phyloP scores from a whole-genome alignment of 1,140 invertebrate species.

The Ylistrum balloti region DNA sequence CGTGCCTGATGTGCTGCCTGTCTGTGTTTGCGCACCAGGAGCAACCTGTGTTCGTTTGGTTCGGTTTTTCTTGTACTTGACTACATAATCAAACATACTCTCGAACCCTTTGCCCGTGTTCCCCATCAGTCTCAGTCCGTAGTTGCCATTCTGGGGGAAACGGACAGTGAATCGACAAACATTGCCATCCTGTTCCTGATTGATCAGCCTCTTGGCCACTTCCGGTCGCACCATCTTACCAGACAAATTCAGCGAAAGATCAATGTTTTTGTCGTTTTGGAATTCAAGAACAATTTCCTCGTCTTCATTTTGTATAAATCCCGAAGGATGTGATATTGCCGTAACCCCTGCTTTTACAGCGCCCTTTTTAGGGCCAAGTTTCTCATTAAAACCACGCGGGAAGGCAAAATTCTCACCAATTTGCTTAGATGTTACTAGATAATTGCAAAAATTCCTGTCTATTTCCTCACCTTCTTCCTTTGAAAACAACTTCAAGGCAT shows the following conservation, averaged over 20 bases:
- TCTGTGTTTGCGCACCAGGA: conserved; percentile 18
- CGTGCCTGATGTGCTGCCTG: conserved; percentile 28
- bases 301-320: conserved; percentile 60
- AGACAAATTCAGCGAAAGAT: conserved; percentile 68
- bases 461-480: conserved; percentile 60
- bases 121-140: conserved; percentile 69
- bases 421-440: conserved; percentile 72
- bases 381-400: conserved; percentile 69
- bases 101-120: conserved; percentile 62
- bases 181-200: conserved; percentile 61
- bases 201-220: conserved; percentile 65
- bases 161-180: conserved; percentile 66
- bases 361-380: conserved; percentile 64
- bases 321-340: conserved; percentile 63
- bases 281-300: conserved; percentile 67
- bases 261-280: conserved; percentile 64
- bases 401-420: conserved; percentile 62
- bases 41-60: conserved; percentile 17
- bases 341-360: conserved; percentile 63
- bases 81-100: conserved; percentile 69
- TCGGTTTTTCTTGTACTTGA: conserved; percentile 65
- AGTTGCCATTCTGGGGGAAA: conserved; percentile 68
- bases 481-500: conserved; percentile 68
- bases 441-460: conserved; percentile 72
- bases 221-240: conserved; percentile 67